Evolutionary conservation across 1,140 invertebrate genomes (phyloP).

Genomic region (Pseudomyrmex sp.): DNA sequence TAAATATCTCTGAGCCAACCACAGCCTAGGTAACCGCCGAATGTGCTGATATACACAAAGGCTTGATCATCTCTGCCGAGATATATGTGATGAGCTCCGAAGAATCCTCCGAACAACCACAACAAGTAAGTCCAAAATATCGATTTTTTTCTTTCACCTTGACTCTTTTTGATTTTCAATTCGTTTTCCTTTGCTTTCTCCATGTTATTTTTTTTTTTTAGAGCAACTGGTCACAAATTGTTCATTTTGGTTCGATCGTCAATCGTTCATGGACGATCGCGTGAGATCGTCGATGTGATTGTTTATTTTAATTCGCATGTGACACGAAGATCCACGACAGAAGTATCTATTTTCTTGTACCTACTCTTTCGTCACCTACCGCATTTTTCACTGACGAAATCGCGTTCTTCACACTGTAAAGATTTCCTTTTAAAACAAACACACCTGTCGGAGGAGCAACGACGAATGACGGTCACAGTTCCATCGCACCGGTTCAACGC

Average conservation of each 20-base stretch:
- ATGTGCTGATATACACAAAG: slow-evolving; percentile 94
- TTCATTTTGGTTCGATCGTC: background rate
- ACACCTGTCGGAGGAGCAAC: slow-evolving; percentile 18
- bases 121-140: slow-evolving; percentile 89
- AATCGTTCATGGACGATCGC: background rate
- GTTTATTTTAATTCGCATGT: background rate
- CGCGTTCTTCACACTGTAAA: background rate
- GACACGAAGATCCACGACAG: background rate
- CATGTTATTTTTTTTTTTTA: slow-evolving; percentile 22
- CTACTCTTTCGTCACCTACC: background rate
- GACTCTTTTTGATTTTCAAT: background rate
- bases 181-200: slow-evolving; percentile 18
- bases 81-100: slow-evolving; percentile 97
- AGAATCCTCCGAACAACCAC: slow-evolving; percentile 94
- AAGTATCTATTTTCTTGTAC: background rate
- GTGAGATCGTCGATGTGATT: background rate
- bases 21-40: slow-evolving; percentile 94
- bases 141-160: slow-evolving; percentile 60
- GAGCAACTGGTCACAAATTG: background rate
- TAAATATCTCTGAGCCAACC: slow-evolving; percentile 96
- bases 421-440: background rate
- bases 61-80: slow-evolving; percentile 95
- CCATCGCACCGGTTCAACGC: slow-evolving; percentile 73
- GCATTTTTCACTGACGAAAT: slow-evolving; percentile 8
- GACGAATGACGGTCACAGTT: slow-evolving; percentile 64